Evolutionary conservation across 2,888 invertebrate genomes (phyloP).

Genomic region (Synanthedon myopaeformis): DNA sequence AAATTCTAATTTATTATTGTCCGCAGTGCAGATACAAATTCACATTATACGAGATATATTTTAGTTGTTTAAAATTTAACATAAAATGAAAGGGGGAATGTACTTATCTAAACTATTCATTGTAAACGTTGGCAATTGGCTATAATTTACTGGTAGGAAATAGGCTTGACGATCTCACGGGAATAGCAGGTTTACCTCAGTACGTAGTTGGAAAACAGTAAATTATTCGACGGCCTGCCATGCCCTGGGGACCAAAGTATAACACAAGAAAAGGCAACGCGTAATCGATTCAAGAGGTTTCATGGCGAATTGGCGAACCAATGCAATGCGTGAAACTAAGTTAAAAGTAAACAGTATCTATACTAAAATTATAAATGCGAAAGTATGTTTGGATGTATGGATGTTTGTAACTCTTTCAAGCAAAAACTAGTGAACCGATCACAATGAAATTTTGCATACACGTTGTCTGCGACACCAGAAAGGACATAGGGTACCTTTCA

Average conservation of each 20-base stretch:
- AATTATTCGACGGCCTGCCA: slow-evolving; percentile 41
- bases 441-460: no score
- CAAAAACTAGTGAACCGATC: no score
- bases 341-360: no score
- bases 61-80: no score
- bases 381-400: no score
- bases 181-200: slow-evolving; percentile 37
- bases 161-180: slow-evolving; percentile 22
- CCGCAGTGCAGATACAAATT: no score
- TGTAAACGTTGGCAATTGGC: slow-evolving; percentile 22
- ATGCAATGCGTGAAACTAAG: no score
- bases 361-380: no score
- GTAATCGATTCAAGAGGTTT: slow-evolving; percentile 27
- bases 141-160: slow-evolving; percentile 29
- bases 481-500: no score
- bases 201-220: slow-evolving; percentile 51
- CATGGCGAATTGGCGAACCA: slow-evolving; percentile 3
- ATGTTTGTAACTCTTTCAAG: no score
- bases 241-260: slow-evolving; percentile 37
- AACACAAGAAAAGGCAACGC: slow-evolving; percentile 36
- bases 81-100: not conserved
- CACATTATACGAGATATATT: no score
- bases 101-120: slow-evolving; percentile 13
- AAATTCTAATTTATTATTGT: not conserved
- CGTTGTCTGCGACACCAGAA: no score